phyloP scores from a whole-genome alignment of 2,113 vertebrate genomes.

The Leptobrachium ailaonicum region DNA sequence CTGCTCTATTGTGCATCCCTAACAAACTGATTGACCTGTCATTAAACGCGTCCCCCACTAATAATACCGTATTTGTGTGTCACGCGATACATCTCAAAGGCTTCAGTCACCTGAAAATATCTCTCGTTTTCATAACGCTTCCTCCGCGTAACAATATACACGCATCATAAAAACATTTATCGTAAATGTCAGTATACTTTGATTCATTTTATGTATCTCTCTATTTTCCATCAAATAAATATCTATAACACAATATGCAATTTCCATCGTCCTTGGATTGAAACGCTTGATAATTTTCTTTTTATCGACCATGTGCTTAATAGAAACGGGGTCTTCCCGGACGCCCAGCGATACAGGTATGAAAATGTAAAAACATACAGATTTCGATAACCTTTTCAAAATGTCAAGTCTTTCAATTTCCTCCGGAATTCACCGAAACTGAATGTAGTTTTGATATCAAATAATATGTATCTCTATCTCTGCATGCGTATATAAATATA shows the following conservation, averaged over 20 bases:
- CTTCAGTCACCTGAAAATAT: no score
- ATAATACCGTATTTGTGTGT: no score
- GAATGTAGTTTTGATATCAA: background rate
- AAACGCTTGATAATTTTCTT: background rate
- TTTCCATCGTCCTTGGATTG: background rate
- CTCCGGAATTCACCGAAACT: background rate
- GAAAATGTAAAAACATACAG: background rate
- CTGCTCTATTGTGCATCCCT: no score
- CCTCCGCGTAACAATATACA: no score
- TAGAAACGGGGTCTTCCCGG: background rate
- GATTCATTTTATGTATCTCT: background rate
- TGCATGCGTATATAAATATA: no score
- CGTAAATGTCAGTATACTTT: background rate
- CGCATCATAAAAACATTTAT: no score
- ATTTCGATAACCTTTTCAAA: background rate
- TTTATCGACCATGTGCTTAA: background rate
- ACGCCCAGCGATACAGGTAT: background rate
- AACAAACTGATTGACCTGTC: no score
- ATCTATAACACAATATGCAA: background rate
- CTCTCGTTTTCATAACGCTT: no score
- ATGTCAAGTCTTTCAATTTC: background rate
- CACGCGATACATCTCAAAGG: no score
- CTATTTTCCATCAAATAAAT: background rate
- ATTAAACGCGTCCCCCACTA: no score
- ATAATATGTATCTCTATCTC: background rate